Percentiles rank a stretch among this genome's conserved stretches.
phyloP scores from a whole-genome alignment of 2,797 vertebrate species.

The Rhinichthys osculus region DNA sequence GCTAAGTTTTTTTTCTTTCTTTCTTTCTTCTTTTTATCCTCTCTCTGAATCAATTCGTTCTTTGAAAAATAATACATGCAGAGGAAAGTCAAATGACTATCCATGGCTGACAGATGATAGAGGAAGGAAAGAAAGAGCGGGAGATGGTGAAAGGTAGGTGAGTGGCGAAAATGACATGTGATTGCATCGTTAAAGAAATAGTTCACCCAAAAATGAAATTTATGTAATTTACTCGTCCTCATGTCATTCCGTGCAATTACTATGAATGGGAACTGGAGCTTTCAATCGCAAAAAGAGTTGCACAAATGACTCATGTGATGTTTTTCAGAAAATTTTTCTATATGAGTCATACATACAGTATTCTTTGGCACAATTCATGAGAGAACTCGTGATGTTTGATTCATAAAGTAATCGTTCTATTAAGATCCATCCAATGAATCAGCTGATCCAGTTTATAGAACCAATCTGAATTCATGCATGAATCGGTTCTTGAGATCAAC shows the following conservation, averaged over 20 bases:
- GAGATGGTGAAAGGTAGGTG: constrained; percentile 32
- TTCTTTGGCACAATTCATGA: neutral
- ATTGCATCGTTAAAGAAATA: constrained; percentile 45
- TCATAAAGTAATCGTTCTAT: neutral
- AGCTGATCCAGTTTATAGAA: neutral
- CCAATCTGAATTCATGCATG: neutral
- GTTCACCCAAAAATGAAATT: constrained; percentile 28
- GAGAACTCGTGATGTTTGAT: neutral
- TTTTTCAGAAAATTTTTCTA: neutral
- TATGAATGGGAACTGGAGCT: constrained; percentile 5
- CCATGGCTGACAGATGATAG: constrained; percentile 35
- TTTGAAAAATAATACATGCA: constrained; percentile 38
- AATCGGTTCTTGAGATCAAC: neutral
- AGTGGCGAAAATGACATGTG: constrained; percentile 31
- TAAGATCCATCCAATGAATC: neutral
- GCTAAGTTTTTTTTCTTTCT: neutral
- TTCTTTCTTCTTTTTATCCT: constrained; percentile 30
- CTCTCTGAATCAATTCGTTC: constrained; percentile 16
- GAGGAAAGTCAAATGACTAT: constrained; percentile 39
- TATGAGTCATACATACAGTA: too few relatives aligned
- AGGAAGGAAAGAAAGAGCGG: constrained; percentile 7
- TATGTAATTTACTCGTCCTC: neutral
- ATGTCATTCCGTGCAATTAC: constrained; percentile 4
- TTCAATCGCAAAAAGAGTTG: neutral
- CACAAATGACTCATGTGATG: neutral